A percentile compares a stretch with the other conserved stretches of the same genome.
phyloP scores from a whole-genome alignment of 2,888 invertebrate genomes.

The Gymnocheta viridis region DNA sequence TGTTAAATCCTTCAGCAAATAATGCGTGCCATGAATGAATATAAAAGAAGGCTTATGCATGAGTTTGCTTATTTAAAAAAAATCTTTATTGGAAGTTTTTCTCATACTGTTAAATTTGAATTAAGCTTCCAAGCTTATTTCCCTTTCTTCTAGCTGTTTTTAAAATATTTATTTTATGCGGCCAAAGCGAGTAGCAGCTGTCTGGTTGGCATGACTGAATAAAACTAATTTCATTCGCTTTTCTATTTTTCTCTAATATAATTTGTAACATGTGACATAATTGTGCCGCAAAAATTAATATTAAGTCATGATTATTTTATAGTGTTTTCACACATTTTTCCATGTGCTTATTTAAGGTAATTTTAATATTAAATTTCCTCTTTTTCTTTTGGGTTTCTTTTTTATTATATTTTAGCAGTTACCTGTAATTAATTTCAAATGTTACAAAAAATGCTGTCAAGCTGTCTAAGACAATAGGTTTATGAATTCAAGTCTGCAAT shows the following conservation, averaged over 20 bases:
- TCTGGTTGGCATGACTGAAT: constrained; percentile 16
- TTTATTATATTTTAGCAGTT: not conserved
- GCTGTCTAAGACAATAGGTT: too few species aligned
- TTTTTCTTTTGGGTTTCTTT: not conserved
- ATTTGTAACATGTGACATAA: constrained; percentile 31
- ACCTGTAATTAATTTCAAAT: not conserved
- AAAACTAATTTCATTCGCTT: constrained; percentile 16
- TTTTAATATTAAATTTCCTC: not conserved
- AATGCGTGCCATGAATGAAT: not conserved
- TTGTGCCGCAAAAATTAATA: constrained; percentile 60
- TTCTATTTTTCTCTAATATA: not conserved
- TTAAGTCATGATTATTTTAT: constrained; percentile 50
- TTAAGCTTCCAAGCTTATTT: constrained; percentile 29
- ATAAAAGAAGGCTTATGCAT: not conserved
- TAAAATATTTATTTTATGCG: not conserved
- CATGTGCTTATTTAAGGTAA: not conserved
- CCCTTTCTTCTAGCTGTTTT: not conserved
- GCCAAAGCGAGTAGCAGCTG: not conserved
- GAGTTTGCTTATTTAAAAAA: not conserved
- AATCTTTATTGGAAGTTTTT: constrained; percentile 11
- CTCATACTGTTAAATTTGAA: not conserved
- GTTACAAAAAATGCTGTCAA: too few species aligned
- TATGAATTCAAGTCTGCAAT: too few species aligned
- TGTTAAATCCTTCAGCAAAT: constrained; percentile 19
- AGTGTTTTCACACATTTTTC: not conserved